Conservation (phyloP, 2,797 vertebrate genomes). For the Paguma larvata region DNA sequence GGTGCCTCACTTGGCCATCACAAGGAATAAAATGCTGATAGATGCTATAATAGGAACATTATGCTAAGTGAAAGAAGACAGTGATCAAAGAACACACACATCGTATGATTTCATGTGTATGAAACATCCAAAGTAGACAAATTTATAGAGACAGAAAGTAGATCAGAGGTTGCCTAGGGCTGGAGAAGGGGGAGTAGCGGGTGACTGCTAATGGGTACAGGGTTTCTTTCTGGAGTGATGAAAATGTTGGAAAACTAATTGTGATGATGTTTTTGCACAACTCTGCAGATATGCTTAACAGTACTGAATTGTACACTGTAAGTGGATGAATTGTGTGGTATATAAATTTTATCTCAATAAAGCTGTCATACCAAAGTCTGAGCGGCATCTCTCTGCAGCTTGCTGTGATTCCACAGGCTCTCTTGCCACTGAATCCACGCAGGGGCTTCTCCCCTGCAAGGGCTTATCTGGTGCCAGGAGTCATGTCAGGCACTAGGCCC, state of each 20-base stretch:
- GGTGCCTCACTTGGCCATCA: neutral
- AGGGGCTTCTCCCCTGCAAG: neutral
- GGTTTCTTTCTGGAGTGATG: conserved; percentile 9
- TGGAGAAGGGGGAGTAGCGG: neutral
- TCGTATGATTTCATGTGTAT: neutral
- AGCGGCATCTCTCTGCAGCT: neutral
- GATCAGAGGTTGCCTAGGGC: neutral
- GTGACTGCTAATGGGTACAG: neutral
- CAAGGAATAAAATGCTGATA: neutral
- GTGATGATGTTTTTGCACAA: neutral
- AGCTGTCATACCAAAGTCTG: neutral
- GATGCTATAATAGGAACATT: neutral
- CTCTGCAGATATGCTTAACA: neutral
- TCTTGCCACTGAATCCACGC: neutral
- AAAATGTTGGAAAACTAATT: neutral
- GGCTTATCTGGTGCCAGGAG: neutral
- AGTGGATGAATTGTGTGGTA: neutral
- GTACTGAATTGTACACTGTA: neutral
- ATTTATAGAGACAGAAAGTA: neutral
- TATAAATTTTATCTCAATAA: neutral
- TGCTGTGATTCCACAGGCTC: neutral
- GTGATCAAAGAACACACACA: neutral
- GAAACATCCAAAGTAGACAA: neutral
- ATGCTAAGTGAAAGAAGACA: neutral
- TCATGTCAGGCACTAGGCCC: neutral